Percentiles rank a stretch among this genome's conserved stretches.
Conservation (phyloP, 1,140 invertebrate genomes). For the Pseudomyrmex dendroicus region DNA sequence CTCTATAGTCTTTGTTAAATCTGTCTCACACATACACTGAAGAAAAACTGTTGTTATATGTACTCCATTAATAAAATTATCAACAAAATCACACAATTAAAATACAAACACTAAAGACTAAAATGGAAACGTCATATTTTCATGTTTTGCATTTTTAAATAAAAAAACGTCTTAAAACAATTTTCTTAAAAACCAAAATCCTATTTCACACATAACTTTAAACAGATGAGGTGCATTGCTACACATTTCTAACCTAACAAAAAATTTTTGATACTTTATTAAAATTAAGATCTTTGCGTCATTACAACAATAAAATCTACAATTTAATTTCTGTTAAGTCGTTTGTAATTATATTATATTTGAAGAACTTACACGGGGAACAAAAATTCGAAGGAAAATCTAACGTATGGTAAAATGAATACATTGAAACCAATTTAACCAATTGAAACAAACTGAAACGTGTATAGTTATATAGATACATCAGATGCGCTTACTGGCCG, state of each 20-base stretch:
- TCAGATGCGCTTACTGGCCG: no score
- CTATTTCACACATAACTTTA: not conserved
- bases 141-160: not conserved
- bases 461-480: no score
- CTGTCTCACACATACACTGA: no score
- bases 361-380: constrained; percentile 14
- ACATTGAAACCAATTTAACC: constrained; percentile 7
- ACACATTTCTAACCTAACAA: constrained; percentile 25
- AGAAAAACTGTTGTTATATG: no score
- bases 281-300: not conserved
- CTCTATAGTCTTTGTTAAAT: not conserved
- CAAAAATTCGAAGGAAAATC: constrained; percentile 10
- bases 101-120: no score
- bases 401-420: constrained; percentile 36
- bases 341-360: not conserved
- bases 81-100: not conserved
- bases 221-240: not conserved
- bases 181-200: not conserved
- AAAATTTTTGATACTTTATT: not conserved
- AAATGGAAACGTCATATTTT: not conserved
- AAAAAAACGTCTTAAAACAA: not conserved
- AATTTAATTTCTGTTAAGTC: constrained; percentile 6
- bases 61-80: no score
- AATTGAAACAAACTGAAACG: not conserved
- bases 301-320: not conserved